Percentiles rank a stretch among this genome's conserved stretches.
These are phyloP conservation scores for Teinopalpus imperialis DNA, from an alignment of 2,888 invertebrate species.

Conservation along the genomic window DNA sequence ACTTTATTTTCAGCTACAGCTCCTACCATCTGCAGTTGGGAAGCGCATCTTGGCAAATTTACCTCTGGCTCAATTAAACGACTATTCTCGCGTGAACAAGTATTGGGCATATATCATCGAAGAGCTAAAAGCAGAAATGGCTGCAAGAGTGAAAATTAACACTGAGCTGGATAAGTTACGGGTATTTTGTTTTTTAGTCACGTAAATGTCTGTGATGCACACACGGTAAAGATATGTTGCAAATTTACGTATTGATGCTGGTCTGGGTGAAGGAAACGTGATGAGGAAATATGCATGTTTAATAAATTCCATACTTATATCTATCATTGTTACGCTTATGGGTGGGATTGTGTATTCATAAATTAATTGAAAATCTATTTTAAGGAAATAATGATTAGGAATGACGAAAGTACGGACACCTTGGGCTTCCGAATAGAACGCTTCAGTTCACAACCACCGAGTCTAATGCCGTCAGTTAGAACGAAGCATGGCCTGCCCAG, in stretches of 20 bases:
- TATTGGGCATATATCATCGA: conserved; percentile 69
- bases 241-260: too few relatives aligned
- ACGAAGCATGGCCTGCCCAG: conserved; percentile 33
- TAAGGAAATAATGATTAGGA: conserved; percentile 51
- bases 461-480: conserved; percentile 32
- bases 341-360: too few relatives aligned
- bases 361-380: too few relatives aligned
- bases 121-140: conserved; percentile 50
- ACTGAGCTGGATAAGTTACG: conserved; percentile 52
- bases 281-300: too few relatives aligned
- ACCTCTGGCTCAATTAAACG: conserved; percentile 45
- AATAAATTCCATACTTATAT: too few relatives aligned
- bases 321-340: too few relatives aligned
- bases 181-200: conserved; percentile 28
- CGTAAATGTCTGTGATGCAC: too few relatives aligned
- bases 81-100: conserved; percentile 60
- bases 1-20: conserved; percentile 48
- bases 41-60: conserved; percentile 56
- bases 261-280: too few relatives aligned
- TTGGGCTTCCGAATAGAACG: conserved; percentile 24
- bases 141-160: conserved; percentile 51
- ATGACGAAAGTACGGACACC: conserved; percentile 45
- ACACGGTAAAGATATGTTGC: too few relatives aligned
- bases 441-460: conserved; percentile 32
- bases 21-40: conserved; percentile 56